Conservation (phyloP, 2,797 vertebrate genomes). For the Aulostomus chinensis region DNA sequence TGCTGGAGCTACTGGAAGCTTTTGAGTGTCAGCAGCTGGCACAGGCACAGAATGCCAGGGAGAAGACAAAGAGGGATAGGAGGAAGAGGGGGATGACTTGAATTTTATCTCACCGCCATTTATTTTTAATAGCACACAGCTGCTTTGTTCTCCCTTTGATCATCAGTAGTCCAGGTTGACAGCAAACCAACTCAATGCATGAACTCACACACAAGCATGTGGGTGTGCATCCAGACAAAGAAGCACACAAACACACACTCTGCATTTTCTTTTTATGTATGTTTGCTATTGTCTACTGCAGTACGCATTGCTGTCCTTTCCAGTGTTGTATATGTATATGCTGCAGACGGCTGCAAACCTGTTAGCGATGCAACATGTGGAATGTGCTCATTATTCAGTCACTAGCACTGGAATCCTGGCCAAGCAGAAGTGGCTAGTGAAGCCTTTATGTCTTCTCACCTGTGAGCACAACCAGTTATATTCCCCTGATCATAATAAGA, state of each 20-base stretch:
- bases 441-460: no score
- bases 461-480: no score
- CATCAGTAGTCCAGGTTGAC: conserved; percentile 75
- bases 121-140: conserved; percentile 81
- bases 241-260: conserved; percentile 6
- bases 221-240: conserved; percentile 12
- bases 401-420: no score
- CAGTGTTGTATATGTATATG: no score
- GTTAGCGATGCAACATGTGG: no score
- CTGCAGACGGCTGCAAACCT: no score
- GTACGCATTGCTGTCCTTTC: no score
- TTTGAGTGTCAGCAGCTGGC: conserved; percentile 73
- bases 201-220: conserved; percentile 15
- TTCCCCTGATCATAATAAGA: no score
- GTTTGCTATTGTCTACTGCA: no score
- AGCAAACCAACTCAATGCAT: conserved; percentile 40
- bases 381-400: no score
- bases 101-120: conserved; percentile 70
- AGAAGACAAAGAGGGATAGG: conserved; percentile 60
- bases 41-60: conserved; percentile 50
- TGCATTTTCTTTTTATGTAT: no score
- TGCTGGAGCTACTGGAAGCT: conserved; percentile 57
- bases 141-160: conserved; percentile 79
- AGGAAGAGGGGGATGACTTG: conserved; percentile 56
- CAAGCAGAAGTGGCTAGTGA: no score